These are phyloP conservation scores for Montipora efflorescens DNA, from an alignment of 64 coral and sea anemone species.

Conservation along the genomic window DNA sequence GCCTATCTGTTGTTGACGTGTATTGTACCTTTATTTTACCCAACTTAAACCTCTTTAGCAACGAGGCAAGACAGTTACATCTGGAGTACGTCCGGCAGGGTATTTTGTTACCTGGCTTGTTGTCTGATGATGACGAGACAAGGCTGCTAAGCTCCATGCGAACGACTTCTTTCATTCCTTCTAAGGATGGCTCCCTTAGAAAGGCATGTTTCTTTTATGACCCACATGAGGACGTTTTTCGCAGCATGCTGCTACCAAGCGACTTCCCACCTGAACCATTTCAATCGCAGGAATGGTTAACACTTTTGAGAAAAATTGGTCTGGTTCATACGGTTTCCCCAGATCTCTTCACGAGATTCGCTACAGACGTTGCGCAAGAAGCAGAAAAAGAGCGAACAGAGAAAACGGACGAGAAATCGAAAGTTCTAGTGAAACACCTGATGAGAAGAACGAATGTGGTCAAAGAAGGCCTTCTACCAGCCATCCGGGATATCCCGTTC, in stretches of 20 bases:
- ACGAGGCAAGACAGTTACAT: conserved; percentile 1
- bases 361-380: conserved; percentile 15
- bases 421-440: conserved; percentile 25
- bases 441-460: neutral
- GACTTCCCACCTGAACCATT: conserved; percentile 27
- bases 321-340: conserved; percentile 19
- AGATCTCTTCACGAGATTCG: neutral
- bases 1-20: neutral
- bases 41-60: conserved; percentile 1
- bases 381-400: neutral
- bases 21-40: conserved; percentile 30
- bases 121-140: neutral
- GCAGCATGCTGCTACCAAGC: neutral
- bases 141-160: neutral
- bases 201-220: conserved; percentile 43
- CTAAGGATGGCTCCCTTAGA: neutral
- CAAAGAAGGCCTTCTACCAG: neutral
- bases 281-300: neutral
- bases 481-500: conserved; percentile 18
- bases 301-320: conserved; percentile 14
- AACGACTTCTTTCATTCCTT: neutral
- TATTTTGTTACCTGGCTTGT: neutral
- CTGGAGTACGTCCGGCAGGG: neutral
- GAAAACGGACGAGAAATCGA: conserved; percentile 32
- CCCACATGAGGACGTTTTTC: conserved; percentile 15